Evolutionary conservation across 23 tunicate species (phyloP), one percentile per base, ranked within the genome.

Genomic region (Aplidium turbinatum): DNA sequence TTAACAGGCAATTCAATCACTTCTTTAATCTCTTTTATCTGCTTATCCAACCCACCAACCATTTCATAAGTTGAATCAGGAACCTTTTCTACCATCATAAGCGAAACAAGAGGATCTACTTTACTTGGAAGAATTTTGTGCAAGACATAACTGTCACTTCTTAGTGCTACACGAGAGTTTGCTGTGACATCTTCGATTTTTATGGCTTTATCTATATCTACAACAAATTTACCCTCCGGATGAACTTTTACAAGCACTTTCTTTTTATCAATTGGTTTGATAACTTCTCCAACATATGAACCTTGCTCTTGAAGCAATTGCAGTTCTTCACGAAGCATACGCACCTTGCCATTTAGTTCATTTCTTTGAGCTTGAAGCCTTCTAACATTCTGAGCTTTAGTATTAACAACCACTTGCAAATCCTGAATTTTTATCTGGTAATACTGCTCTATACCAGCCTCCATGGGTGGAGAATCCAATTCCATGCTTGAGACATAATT

Each of bases 51-150:
- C 1, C 98, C 98, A 18, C 98, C 98, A 53, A 93, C 93, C 98
- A 93, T 93, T 75, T 93, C 98, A 48, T 93, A 93, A 30, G 98
- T 93, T 5, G 98, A 93, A 81, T 93, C 98, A 3, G 98, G 98
- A 35, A 93, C 98, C 61, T 93, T 93, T 80, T 93, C 98, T 0
- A 93, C 98, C 98, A 93, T 93, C 98, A 93, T 93, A n/a, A 93
- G 69, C 0, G 93, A 85, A 2, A 93, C 98, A 31, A 93, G 85
- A 16, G 98, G 98, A 45, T 93, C 98, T 7, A 93, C 98, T 56
- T 93, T 93, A 70, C 90, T 93, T 38, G 98, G 98, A 23, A 93
- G 57, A 16, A 93, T 85, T 77, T 93, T 93, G 47, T 93, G 98
- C 35, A 93, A 48, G 29, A 93, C 87, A 38, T 93, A 93, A 55